Evolutionary conservation across 92 coral and sea anemone species (phyloP).

Genomic region (Epizoanthus fatuus): DNA sequence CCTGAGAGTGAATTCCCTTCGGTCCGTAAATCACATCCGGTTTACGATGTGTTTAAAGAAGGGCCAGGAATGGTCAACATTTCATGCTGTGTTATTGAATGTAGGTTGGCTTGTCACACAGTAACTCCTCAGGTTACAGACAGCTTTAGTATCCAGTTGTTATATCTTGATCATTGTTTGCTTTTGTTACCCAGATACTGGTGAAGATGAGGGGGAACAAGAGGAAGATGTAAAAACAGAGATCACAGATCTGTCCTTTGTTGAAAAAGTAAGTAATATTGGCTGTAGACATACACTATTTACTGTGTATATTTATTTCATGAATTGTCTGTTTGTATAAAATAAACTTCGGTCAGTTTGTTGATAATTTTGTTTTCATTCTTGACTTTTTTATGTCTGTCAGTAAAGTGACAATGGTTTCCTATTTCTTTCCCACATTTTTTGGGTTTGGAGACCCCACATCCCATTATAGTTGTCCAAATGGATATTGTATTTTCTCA

Average conservation of each 20-base stretch:
- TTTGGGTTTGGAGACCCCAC: too few relatives aligned
- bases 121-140: neutral
- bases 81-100: neutral
- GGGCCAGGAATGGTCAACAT: neutral
- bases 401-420: too few relatives aligned
- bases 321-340: neutral
- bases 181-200: slow-evolving; percentile 22
- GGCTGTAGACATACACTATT: neutral
- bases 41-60: too few relatives aligned
- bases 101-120: neutral
- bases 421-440: too few relatives aligned
- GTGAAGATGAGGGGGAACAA: slow-evolving; percentile 26
- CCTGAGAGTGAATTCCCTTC: too few relatives aligned
- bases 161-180: neutral
- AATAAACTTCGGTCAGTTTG: neutral
- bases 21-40: too few relatives aligned
- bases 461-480: too few relatives aligned
- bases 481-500: too few relatives aligned
- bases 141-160: neutral
- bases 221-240: slow-evolving; percentile 44
- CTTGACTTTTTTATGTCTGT: too few relatives aligned
- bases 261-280: slow-evolving; percentile 64
- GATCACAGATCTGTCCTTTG: slow-evolving; percentile 62
- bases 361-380: too few relatives aligned
- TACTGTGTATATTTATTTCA: neutral